Conservation (phyloP, 2,113 vertebrate genomes). For the Zapornia atra region DNA sequence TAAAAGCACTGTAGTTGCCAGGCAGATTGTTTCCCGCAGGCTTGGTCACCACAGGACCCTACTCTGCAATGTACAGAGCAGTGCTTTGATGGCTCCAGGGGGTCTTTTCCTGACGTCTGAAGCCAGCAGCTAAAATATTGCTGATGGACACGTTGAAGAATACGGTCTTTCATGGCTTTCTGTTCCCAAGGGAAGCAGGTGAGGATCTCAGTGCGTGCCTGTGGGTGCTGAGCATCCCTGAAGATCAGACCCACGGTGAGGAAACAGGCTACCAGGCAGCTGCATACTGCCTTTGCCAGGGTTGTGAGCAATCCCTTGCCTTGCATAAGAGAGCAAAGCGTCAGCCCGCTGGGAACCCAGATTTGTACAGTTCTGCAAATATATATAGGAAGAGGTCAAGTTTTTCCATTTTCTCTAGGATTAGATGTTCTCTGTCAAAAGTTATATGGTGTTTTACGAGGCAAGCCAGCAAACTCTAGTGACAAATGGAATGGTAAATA, state of each 20-base stretch:
- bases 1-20: not conserved
- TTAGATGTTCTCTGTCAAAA: slow-evolving; percentile 25
- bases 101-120: not conserved
- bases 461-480: slow-evolving; percentile 14
- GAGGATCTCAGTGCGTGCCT: not conserved
- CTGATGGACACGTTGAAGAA: not conserved
- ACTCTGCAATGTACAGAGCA: not conserved
- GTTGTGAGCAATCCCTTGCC: not conserved
- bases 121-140: not conserved
- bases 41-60: not conserved
- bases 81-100: not conserved
- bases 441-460: slow-evolving; percentile 12
- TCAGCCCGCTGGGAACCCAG: not conserved
- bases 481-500: slow-evolving; percentile 41
- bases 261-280: not conserved
- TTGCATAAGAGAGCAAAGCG: not conserved
- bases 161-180: not conserved
- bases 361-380: slow-evolving; percentile 31
- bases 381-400: not conserved
- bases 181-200: not conserved
- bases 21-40: not conserved
- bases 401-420: slow-evolving; percentile 20
- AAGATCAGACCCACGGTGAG: not conserved
- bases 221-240: not conserved
- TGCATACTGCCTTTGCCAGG: not conserved